Evolutionary conservation across 1,140 invertebrate species (phyloP), one percentile per base, ranked within the genome.

Genomic region (Teleopsis dalmanni): DNA sequence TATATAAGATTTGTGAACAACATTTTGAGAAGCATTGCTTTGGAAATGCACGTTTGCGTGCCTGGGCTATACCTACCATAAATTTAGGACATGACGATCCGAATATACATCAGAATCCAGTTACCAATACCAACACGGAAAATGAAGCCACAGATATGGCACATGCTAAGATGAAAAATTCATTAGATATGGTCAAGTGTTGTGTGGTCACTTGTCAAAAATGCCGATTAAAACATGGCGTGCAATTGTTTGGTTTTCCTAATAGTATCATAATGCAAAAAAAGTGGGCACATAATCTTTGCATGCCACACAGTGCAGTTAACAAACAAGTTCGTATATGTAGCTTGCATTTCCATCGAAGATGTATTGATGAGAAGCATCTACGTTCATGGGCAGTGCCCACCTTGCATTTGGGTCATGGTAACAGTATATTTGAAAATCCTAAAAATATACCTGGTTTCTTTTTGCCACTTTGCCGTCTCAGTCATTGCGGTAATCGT

Each of bases 21-120:
- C 50, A 52, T 25, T 52, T 52, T 29, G 50, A 52, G 9, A 27
- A 40, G 37, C 27, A 25, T n/a, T 52, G 50, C 22, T 47, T 52
- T 27, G 38, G 33, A 2, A 47, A 47, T 23, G 8, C 22, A 14
- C 50, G 50, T 10, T 14, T 52, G 36, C 8, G 61, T 45, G 64
- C 61, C 35, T 67, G 64, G 64, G 64, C 64, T 3, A 62, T 67
- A 47, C 64, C 64, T 6, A 67, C 64, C 0, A 58, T 67, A 10
- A 60, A 64, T 50, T 35, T 67, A 31, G 64, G 62, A 3, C 64
- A 67, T 26, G 58, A 62, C 5, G 61, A 64, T 42, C 58, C 59
- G 25, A 63, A 65, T 57, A 27, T 65, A 7, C 61, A 63, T 52
- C 62, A 62, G 47, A 65, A 65, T 45, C 54, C 29, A 25, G n/a